Percentiles rank a stretch among this genome's conserved stretches.
phyloP scores from a whole-genome alignment of 2,113 vertebrate species.

The Chrysochloris asiatica region DNA sequence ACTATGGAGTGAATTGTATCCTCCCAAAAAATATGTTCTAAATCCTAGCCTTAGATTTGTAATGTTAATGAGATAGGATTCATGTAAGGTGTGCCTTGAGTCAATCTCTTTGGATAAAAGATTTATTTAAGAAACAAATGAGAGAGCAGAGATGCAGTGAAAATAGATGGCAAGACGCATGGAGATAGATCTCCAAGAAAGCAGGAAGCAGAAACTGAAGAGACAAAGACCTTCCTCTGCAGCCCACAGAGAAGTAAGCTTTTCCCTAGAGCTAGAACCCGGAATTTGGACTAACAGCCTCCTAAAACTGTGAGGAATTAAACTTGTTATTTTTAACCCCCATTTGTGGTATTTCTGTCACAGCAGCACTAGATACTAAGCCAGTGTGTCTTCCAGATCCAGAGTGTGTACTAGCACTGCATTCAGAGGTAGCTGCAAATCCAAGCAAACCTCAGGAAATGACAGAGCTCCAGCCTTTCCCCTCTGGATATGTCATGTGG shows the following conservation, averaged over 20 bases:
- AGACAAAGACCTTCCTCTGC: background rate
- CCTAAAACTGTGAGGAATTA: background rate
- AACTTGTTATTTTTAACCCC: background rate
- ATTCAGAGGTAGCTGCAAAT: background rate
- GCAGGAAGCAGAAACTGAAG: background rate
- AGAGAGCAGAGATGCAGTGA: background rate
- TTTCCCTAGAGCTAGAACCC: background rate
- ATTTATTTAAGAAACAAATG: background rate
- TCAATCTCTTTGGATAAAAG: background rate
- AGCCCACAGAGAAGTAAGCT: background rate
- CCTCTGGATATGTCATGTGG: background rate
- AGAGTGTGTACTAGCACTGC: background rate
- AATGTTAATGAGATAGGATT: background rate
- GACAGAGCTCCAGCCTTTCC: background rate
- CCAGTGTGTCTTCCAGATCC: background rate
- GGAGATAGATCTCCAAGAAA: background rate
- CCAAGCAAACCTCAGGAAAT: background rate
- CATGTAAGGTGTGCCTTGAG: background rate
- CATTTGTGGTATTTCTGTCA: background rate
- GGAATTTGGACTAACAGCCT: background rate
- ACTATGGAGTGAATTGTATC: no score
- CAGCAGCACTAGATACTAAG: background rate
- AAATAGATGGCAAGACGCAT: background rate
- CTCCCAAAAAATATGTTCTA: no score
- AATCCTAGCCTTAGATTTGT: background rate